These are phyloP conservation scores for Neelides sp. DNA, from an alignment of 1,140 invertebrate species.

Conservation along the genomic window DNA sequence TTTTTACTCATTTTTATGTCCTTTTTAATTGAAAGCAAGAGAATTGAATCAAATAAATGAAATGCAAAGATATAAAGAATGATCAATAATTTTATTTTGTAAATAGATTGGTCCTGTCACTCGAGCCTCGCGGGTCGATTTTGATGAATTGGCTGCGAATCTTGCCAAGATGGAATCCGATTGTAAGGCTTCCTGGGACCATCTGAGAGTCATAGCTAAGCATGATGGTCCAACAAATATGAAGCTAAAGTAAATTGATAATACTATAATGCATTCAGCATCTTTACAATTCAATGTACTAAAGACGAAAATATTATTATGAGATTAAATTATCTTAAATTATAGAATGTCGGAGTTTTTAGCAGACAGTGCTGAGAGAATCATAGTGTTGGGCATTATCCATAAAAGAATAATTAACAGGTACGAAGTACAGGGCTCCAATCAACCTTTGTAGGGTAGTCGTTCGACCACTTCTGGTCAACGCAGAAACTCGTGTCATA, in stretches of 20 bases:
- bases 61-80: conserved; percentile 5
- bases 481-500: too few species aligned
- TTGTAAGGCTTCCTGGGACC: conserved; percentile 95
- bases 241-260: conserved; percentile 57
- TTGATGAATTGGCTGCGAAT: conserved; percentile 73
- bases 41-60: conserved; percentile 1
- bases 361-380: conserved; percentile 89
- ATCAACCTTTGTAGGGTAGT: too few species aligned
- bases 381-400: conserved; percentile 82
- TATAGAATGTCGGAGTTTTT: conserved; percentile 84
- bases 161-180: conserved; percentile 80
- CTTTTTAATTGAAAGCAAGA: conserved; percentile 1
- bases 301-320: too few species aligned
- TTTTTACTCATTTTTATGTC: not conserved
- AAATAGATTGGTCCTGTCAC: conserved; percentile 31
- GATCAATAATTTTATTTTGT: too few species aligned
- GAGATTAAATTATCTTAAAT: conserved; percentile 28
- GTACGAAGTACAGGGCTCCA: too few species aligned
- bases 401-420: conserved; percentile 81
- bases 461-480: too few species aligned
- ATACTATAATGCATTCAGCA: not conserved
- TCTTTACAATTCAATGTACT: not conserved
- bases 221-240: conserved; percentile 76
- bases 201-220: conserved; percentile 88
- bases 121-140: conserved; percentile 87